Evolutionary conservation across 2,113 vertebrate species (phyloP), one percentile per base, ranked within the genome.

Genomic region (Ptilonorhynchus violaceus): DNA sequence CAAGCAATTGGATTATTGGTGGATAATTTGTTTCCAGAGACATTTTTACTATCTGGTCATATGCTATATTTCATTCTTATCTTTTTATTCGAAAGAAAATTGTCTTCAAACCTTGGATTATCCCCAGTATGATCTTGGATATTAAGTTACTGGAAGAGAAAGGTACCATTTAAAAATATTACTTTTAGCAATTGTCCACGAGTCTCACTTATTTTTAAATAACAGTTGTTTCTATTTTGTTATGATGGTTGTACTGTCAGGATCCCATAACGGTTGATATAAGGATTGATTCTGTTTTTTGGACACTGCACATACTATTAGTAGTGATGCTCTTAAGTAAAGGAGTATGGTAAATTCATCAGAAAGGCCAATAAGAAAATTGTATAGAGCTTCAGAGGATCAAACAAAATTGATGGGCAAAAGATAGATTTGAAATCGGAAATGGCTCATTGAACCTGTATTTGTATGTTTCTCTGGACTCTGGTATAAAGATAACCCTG

Each of bases 1-100:
- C 73, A 97, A 86, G 92, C 95, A 98, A 98, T 98, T 97, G 89
- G 84, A 97, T 98, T 98, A 97, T 96, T 94, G 76, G 79, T 87
- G 75, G 93, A 95, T 97, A 97, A 97, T 98, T 97, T 95, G 77
- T 97, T 98, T 97, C 89, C 68, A 94, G 84, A 95, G 96, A 93
- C 46, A 18, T 95, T 96, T 96, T 97, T 94, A 93, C 86, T 98
- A 69, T 95, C 85, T 94, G 75, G 15, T 79, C 56, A 88, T 96
- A 96, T 95, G 94, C 49, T 96, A 79, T 97, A 95, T 96, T 97
- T 98, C 16, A 60, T 97, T 98, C 89, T 94, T 96, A 94, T 94
- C 94, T 87, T 98, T 97, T 94, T 94, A 87, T 94, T 96, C 88
- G 96, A 95, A 85, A 62, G 83, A 93, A 97, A 95, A 96, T 97